phyloP scores from a whole-genome alignment of 2,797 vertebrate genomes.

The Danio albolineatus region DNA sequence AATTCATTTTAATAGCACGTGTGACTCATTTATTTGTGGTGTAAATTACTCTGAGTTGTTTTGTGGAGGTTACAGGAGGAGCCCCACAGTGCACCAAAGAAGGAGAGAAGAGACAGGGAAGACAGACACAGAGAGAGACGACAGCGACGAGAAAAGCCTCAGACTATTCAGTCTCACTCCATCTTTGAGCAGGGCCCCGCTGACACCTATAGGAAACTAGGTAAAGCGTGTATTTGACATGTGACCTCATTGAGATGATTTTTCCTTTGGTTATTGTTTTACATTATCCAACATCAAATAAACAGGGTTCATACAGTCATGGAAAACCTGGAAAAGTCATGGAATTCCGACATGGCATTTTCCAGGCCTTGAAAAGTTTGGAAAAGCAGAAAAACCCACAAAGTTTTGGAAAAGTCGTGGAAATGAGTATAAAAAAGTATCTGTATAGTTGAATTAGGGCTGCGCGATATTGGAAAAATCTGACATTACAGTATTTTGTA shows the following conservation, averaged over 20 bases:
- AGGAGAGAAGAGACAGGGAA: slow-evolving; percentile 72
- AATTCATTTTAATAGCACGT: no score
- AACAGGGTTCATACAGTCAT: no score
- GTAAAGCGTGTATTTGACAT: slow-evolving; percentile 55
- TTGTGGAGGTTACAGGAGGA: slow-evolving; percentile 70
- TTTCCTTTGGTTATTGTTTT: background rate
- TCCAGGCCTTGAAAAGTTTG: no score
- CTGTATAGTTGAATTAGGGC: no score
- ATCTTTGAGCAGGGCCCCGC: slow-evolving; percentile 83
- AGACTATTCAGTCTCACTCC: slow-evolving; percentile 82
- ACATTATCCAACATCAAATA: background rate
- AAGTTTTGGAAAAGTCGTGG: no score
- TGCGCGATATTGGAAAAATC: no score
- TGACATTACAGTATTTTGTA: no score
- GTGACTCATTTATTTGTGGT: background rate
- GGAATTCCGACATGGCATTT: no score
- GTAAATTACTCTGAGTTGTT: background rate
- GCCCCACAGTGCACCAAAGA: slow-evolving; percentile 61
- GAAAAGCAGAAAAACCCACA: no score
- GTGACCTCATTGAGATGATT: background rate
- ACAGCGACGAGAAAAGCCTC: slow-evolving; percentile 71
- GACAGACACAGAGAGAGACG: slow-evolving; percentile 69
- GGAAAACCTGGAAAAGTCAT: no score
- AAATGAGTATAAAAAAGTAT: no score
- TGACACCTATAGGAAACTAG: slow-evolving; percentile 72